Base-by-base conservation (phyloP, 2,888 invertebrate genomes). In the Napeogenes sylphis region DNA sequence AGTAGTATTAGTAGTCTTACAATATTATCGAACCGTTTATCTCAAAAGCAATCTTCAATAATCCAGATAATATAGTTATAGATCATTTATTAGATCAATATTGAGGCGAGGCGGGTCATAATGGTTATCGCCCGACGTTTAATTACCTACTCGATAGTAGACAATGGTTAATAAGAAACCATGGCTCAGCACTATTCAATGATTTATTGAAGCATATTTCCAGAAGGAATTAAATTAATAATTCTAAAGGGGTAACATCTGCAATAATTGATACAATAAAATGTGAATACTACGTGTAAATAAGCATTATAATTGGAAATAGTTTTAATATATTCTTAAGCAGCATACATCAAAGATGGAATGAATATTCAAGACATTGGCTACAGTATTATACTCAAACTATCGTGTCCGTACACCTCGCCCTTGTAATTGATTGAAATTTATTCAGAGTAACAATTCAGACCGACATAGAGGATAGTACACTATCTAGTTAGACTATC, bases 151-250 rank as follows among this genome's bases (percentile, higher is more conserved):
- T 78, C 80, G 76, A 82, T 79, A 77, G 74, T 78, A 86, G 86
- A 89, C 89, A 87, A 89, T 88, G 83, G 86, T 83, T 89, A 86
- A 85, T 90, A 90, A 90, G 90, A 90, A 89, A 83, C 83, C 81
- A 76, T 78, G 79, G 75, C 81, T 83, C 81, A 83, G 78, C 82
- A 84, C 83, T 82, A 83, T 82, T 78, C 77, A 69, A 69, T 87
- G 89, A 89, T 89, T 87, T 89, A 89, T 87, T 73, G 79, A 75
- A 70, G 70, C 67, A 76, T 78, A 79, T 79, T 82, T 83, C 76
- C 75, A 57, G 73, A 79, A 83, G 83, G 30, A 30, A 85, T 85
- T 84, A 84, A 75, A 80, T 81, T 82, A 82, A 82, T 82, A 84
- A 79, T 75, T 77, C 79, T 75, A 72, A 75, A 72, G 68, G 71